Evolutionary conservation across 2,797 vertebrate genomes (phyloP).

Genomic region (Ctenopoma kingsleyae): DNA sequence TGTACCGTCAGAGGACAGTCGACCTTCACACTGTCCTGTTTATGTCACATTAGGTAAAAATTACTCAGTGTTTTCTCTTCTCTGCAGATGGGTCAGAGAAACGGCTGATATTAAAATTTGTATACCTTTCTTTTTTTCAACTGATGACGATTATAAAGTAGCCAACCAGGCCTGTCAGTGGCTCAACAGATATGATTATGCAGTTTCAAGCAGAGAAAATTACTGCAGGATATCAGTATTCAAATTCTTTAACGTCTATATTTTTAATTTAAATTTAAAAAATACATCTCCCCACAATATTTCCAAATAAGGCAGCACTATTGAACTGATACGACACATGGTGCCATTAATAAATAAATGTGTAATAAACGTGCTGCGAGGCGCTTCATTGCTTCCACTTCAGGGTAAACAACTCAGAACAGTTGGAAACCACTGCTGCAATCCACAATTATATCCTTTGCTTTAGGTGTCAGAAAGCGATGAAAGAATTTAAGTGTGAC

Average conservation of each 20-base stretch:
- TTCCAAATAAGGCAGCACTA: too few species aligned
- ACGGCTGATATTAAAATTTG: conserved; percentile 18
- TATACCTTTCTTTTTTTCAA: conserved; percentile 6
- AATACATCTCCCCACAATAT: too few species aligned
- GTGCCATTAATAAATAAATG: too few species aligned
- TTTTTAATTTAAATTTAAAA: too few species aligned
- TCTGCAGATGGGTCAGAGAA: conserved; percentile 8
- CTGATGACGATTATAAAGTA: conserved; percentile 28
- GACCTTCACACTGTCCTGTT: conserved; percentile 2
- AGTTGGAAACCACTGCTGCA: background rate
- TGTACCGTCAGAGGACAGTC: conserved; percentile 6
- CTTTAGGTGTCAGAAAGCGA: background rate
- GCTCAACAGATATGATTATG: conserved; percentile 14
- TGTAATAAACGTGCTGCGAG: background rate
- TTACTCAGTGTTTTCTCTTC: conserved; percentile 9
- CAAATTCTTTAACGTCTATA: background rate
- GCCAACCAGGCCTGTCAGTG: conserved; percentile 11
- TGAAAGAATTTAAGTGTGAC: conserved; percentile 17
- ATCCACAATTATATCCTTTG: background rate
- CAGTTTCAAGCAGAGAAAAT: conserved; percentile 29
- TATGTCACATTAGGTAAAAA: conserved; percentile 20
- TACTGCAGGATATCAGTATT: conserved; percentile 36
- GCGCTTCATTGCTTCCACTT: conserved; percentile 1
- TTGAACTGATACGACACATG: too few species aligned
- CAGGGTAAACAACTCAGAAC: conserved; percentile 1